A percentile compares a stretch with the other conserved stretches of the same genome.
Evolutionary conservation across 2,888 invertebrate genomes (phyloP).

Genomic region (Tiliacea citrago): DNA sequence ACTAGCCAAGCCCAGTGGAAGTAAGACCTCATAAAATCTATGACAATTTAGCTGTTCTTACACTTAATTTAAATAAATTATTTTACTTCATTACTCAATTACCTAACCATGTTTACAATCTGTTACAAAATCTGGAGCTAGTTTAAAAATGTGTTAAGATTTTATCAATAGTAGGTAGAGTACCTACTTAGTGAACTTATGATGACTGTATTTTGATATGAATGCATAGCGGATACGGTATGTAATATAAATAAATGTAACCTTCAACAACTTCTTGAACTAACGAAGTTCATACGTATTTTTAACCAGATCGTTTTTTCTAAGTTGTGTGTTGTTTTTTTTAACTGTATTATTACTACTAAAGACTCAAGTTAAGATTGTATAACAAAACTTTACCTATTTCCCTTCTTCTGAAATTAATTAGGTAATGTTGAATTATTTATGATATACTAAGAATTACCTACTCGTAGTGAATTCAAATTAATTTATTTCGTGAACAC

Average conservation of each 20-base stretch:
- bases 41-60: background rate
- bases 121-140: slow-evolving; percentile 15
- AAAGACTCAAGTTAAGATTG: background rate
- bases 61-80: slow-evolving; percentile 4
- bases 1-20: slow-evolving; percentile 30
- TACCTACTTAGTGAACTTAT: background rate
- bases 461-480: no score
- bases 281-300: slow-evolving; percentile 27
- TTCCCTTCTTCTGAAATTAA: slow-evolving; percentile 1
- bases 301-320: slow-evolving; percentile 26
- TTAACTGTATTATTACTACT: background rate
- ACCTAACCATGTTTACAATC: background rate
- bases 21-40: slow-evolving; percentile 29
- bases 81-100: slow-evolving; percentile 12
- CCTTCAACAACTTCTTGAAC: slow-evolving; percentile 52
- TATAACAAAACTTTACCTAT: background rate
- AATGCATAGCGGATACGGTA: slow-evolving; percentile 50
- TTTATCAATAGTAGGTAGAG: slow-evolving; percentile 2
- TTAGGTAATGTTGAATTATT: slow-evolving; percentile 4
- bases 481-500: no score
- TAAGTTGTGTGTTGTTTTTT: no score
- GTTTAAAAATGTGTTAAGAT: slow-evolving; percentile 16
- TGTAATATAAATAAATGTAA: slow-evolving; percentile 46
- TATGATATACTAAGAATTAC: slow-evolving; percentile 6
- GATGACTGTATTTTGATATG: slow-evolving; percentile 25